Conservation (phyloP, 2,113 vertebrate species). For the Oncorhynchus nerka region DNA sequence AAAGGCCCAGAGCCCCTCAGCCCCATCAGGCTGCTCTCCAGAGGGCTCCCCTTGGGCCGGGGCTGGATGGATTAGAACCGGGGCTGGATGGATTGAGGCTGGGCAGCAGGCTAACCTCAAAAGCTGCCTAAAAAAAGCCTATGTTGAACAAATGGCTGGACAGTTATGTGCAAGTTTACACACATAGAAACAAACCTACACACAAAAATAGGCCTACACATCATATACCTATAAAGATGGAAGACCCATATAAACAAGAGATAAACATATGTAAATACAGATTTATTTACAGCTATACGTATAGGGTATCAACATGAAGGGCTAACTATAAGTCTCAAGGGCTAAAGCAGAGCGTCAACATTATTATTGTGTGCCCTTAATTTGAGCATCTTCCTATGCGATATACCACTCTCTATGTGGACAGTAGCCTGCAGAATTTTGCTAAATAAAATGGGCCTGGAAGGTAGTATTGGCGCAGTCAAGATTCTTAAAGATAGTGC, state of each 20-base stretch:
- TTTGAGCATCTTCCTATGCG: slow-evolving; percentile 1
- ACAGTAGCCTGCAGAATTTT: slow-evolving; percentile 4
- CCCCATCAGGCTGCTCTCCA: slow-evolving; percentile 52
- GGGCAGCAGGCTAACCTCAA: slow-evolving; percentile 48
- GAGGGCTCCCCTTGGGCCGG: slow-evolving; percentile 49
- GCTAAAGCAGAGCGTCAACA: not conserved
- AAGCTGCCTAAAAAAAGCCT: slow-evolving; percentile 47
- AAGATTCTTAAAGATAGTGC: slow-evolving; percentile 46
- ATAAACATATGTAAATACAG: not conserved
- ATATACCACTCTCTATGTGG: slow-evolving; percentile 2
- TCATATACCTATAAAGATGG: not conserved
- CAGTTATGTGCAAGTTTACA: not conserved
- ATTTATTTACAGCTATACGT: not conserved
- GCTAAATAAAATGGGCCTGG: slow-evolving; percentile 14
- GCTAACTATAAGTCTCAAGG: too few relatives aligned
- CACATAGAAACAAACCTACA: not conserved
- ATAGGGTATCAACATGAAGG: not conserved
- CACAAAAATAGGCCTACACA: not conserved
- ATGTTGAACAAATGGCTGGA: not conserved
- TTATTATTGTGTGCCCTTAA: not conserved
- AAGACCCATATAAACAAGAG: not conserved
- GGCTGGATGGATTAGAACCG: slow-evolving; percentile 32
- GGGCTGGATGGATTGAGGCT: slow-evolving; percentile 16
- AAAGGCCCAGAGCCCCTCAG: slow-evolving; percentile 56
- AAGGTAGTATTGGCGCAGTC: slow-evolving; percentile 49